A percentile compares a stretch with the other conserved stretches of the same genome.
These are phyloP conservation scores for Rhabdornis inornatus DNA, from an alignment of 2,113 vertebrate species.

Conservation along the genomic window DNA sequence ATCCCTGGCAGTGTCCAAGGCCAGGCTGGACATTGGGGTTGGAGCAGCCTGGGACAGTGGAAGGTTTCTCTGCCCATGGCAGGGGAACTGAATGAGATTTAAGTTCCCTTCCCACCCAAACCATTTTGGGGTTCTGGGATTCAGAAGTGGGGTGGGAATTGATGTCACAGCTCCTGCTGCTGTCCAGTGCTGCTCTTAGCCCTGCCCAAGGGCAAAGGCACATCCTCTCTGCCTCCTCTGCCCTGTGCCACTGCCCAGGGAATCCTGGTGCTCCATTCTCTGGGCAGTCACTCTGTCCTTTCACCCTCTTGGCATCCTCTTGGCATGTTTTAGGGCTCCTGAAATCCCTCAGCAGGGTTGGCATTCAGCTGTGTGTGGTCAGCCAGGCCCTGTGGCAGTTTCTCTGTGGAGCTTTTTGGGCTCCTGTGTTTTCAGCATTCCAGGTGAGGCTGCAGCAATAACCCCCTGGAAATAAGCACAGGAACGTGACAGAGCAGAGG, in stretches of 20 bases:
- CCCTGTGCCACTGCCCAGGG: neutral
- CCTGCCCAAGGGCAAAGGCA: too few species aligned
- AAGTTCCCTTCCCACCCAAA: neutral
- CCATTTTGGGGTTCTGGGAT: neutral
- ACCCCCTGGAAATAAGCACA: neutral
- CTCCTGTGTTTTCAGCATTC: neutral
- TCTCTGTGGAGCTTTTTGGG: neutral
- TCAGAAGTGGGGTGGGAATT: neutral
- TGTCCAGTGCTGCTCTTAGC: neutral
- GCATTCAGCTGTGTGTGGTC: rapidly evolving
- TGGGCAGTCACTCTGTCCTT: rapidly evolving
- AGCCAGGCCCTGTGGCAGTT: neutral
- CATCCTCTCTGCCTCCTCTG: neutral
- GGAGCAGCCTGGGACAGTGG: neutral
- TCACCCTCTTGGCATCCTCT: neutral
- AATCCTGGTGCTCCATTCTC: neutral
- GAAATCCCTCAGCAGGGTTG: neutral
- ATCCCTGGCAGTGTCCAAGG: neutral
- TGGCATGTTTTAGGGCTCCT: rapidly evolving
- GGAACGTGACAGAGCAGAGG: neutral
- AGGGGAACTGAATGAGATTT: rapidly evolving
- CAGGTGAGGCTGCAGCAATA: neutral
- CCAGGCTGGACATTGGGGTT: neutral
- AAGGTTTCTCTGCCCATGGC: neutral
- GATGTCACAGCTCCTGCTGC: neutral